Evolutionary conservation across 1,140 invertebrate species (phyloP).

Genomic region (Drosophila grimshawi): DNA sequence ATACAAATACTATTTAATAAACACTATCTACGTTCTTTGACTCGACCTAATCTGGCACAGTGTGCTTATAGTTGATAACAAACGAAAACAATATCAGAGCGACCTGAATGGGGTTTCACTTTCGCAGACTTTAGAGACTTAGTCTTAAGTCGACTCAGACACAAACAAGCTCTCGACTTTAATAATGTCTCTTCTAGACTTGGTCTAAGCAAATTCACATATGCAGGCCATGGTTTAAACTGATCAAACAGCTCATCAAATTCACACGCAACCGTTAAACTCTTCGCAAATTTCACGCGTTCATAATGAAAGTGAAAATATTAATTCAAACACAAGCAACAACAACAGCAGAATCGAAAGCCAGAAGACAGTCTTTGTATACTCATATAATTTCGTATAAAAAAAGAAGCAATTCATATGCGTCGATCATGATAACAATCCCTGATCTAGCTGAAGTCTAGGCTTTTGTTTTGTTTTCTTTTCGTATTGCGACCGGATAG

Average conservation of each 20-base stretch:
- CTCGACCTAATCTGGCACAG: too few species aligned
- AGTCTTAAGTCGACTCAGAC: constrained; percentile 5
- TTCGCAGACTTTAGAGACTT: constrained; percentile 39
- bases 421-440: constrained; percentile 29
- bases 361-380: constrained; percentile 10
- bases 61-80: not conserved
- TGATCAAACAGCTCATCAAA: constrained; percentile 31
- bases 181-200: not conserved
- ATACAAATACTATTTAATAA: too few species aligned
- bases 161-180: constrained; percentile 18
- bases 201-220: too few species aligned
- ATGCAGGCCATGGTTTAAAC: not conserved
- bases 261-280: constrained; percentile 75
- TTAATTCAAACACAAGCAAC: not conserved
- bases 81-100: constrained; percentile 41
- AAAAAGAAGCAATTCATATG: constrained; percentile 41
- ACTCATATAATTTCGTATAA: constrained; percentile 40
- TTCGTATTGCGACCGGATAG: constrained; percentile 57
- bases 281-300: constrained; percentile 58
- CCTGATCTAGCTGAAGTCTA: constrained; percentile 28
- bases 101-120: constrained; percentile 55
- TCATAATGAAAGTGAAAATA: constrained; percentile 74
- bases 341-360: constrained; percentile 2
- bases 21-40: too few species aligned
- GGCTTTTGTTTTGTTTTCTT: not conserved